Evolutionary conservation across 1,140 invertebrate genomes (phyloP).

Genomic region (Leptestheria dahalacensis): DNA sequence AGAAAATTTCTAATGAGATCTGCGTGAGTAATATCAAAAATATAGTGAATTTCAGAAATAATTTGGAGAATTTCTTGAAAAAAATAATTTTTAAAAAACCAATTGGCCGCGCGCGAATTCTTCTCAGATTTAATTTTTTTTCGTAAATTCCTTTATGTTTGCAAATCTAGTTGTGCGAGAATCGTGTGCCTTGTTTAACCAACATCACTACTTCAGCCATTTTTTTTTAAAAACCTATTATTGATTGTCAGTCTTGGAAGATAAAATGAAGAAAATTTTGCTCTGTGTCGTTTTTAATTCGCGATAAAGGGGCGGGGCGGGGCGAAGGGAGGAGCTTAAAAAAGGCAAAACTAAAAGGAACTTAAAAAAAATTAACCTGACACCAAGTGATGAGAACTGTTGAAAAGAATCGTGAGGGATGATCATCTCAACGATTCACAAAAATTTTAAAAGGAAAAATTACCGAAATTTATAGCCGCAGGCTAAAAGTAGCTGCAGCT

Average conservation of each 20-base stretch:
- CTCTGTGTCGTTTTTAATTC: too few relatives aligned
- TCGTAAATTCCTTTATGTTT: too few relatives aligned
- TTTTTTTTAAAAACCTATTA: too few relatives aligned
- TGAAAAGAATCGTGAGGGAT: background rate
- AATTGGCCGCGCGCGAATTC: background rate
- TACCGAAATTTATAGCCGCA: background rate
- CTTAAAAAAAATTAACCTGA: too few relatives aligned
- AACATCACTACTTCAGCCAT: too few relatives aligned
- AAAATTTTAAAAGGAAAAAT: background rate
- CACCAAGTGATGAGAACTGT: background rate
- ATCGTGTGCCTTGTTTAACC: too few relatives aligned
- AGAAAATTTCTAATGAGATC: background rate
- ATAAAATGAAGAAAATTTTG: too few relatives aligned
- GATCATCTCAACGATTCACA: background rate
- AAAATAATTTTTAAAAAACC: background rate
- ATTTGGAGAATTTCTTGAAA: background rate
- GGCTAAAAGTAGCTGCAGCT: background rate
- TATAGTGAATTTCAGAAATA: background rate
- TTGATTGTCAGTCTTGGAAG: too few relatives aligned
- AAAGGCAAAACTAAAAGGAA: background rate
- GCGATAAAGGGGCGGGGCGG: too few relatives aligned
- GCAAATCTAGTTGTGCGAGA: too few relatives aligned
- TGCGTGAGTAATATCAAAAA: background rate
- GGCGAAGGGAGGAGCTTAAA: too few relatives aligned
- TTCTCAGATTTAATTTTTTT: too few relatives aligned